Evolutionary conservation across 2,797 vertebrate genomes (phyloP), one percentile per base, ranked within the genome.

Genomic region (Bryconaethiops microstoma): DNA sequence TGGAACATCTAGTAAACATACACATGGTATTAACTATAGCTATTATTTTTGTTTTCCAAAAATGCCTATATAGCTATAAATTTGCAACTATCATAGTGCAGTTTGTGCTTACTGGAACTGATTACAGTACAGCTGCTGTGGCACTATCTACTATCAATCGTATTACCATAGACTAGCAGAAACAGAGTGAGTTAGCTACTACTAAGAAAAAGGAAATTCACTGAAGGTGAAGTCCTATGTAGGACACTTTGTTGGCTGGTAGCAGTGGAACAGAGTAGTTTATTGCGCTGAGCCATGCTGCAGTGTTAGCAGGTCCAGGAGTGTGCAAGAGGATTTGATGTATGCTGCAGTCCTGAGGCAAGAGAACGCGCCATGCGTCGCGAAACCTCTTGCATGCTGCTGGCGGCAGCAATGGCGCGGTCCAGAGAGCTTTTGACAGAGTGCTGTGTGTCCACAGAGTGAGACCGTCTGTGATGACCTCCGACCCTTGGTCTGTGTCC

Each of bases 271-370:
- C 52, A 54, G 19, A 40, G 29, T 40, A n/a, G 65, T 76, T 39
- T 35, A 57, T 17, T n/a, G 17, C 50, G 13, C 16, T 6, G 25
- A 42, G 2, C 12, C 23, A 7, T 65, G 25, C 62, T 35, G 29
- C 62, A 64, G 63, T 65, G 8, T 95, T 90, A 96, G 88, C 93
- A 92, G 85, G 91, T 94, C 86, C 92, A 94, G 86, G 94, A 95
- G 73, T 90, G 76, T 3, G 89, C 68, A 23, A 94, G 90, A 64
- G 74, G 55, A 5, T 85, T 85, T 0, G 48, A 45, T 7, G 89
- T 89, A 63, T 91, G 88, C 83, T 90, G 86, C 76, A 96, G 92
- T 16, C 95, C 94, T 0, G 89, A 57, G 0, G 91, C 88, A 83
- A 98, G 92, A 0, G 91, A 93, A 40, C 74, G 89, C 81, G 94